Base-by-base conservation (phyloP, 2,888 invertebrate species). In the Calliphora vomitoria region DNA sequence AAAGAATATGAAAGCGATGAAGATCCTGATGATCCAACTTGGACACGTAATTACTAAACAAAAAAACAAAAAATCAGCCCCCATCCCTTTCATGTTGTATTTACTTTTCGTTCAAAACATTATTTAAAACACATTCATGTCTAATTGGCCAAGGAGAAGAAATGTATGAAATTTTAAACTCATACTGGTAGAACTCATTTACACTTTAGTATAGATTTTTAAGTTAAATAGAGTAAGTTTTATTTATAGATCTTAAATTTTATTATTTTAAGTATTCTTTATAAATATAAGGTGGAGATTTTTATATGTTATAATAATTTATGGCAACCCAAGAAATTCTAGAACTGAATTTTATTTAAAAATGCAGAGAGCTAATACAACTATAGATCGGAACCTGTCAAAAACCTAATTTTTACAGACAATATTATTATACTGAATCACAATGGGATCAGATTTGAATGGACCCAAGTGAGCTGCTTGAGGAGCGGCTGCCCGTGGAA, bases 1-100 rank as follows among this genome's bases (percentile, higher is more conserved):
- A 95, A 91, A 91, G 94, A 94, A 90, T 93, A 95, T 92, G 95
- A 95, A 82, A 94, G 93, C 86, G 92, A 93, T 88, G 93, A 94
- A 88, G 92, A 94, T 90, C 91, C 93, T 11, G 91, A 94, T 88
- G 93, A 93, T 89, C 92, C 91, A 78, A 90, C 93, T 88, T 94
- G 94, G 94, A 94, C 94, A 94, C 93, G 94, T 94, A 94, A 93
- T 92, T 92, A 92, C 90, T 92, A 90, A 92, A 90, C 11, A 4
- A 6, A 44, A 81, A 55, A 69, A 47, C n/a, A 20, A 35, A 35
- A 58, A 69, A 79, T 47, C 72, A 79, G 6, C 60, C 35, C 60
- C 35, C 10, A 41, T n/a, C 53, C 13, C 25, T 11, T 11, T n/a
- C 64, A 74, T 41, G 13, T 72, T 47, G 31, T 58, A 58, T 20